Percentiles rank a stretch among this genome's conserved stretches.
Conservation (phyloP, 2,888 invertebrate genomes). For the Amblyjoppa proteus region DNA sequence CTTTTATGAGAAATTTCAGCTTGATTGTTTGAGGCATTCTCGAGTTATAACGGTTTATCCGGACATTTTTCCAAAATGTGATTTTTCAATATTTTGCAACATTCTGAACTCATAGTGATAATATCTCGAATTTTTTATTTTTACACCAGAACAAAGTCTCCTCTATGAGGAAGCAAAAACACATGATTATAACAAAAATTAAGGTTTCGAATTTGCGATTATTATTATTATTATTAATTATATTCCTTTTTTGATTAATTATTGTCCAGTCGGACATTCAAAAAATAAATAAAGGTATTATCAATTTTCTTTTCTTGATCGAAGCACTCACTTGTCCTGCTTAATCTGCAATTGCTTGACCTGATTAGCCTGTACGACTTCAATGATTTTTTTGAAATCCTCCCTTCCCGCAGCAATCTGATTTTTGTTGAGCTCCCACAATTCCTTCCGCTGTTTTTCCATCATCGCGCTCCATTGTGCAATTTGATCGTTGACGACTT, state of each 20-base stretch:
- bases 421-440: constrained; percentile 87
- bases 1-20: no score
- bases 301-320: neutral
- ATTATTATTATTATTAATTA: no score
- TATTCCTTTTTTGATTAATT: neutral
- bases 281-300: neutral
- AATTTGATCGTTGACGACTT: constrained; percentile 88
- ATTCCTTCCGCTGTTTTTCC: constrained; percentile 86
- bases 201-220: no score
- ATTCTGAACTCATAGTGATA: no score
- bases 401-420: constrained; percentile 87
- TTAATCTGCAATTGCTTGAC: constrained; percentile 87
- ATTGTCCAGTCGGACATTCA: neutral
- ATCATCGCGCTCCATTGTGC: constrained; percentile 89
- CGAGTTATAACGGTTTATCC: no score
- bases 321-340: constrained; percentile 86
- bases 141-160: no score
- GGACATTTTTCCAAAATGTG: no score
- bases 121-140: no score
- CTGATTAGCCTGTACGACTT: constrained; percentile 86
- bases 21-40: no score
- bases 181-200: no score
- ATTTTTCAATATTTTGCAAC: no score
- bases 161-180: no score
- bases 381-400: constrained; percentile 86